These are phyloP conservation scores for Yponomeuta evonymella DNA, from an alignment of 2,888 invertebrate genomes.

Conservation along the genomic window DNA sequence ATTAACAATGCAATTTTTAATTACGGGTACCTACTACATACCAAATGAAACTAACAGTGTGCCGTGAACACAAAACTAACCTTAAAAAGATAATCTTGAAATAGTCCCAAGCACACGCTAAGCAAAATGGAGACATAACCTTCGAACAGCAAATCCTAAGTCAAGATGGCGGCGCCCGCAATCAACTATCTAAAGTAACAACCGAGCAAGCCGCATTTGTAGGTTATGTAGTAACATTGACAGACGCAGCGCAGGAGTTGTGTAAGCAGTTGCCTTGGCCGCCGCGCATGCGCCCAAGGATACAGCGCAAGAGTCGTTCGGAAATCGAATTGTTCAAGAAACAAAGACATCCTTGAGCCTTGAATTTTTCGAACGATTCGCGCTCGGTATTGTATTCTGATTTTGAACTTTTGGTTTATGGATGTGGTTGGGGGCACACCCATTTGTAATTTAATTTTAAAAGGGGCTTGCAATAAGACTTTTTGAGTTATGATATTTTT, in stretches of 20 bases:
- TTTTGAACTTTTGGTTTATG: slow-evolving; percentile 9
- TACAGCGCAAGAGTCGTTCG: slow-evolving; percentile 31
- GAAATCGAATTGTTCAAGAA: slow-evolving; percentile 7
- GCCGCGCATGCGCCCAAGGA: slow-evolving; percentile 43
- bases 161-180: slow-evolving; percentile 28
- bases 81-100: background rate
- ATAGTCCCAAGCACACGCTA: slow-evolving; percentile 1
- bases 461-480: background rate
- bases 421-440: background rate
- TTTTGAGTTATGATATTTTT: background rate
- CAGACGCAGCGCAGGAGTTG: slow-evolving; percentile 47
- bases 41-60: no score
- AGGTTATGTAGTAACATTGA: slow-evolving; percentile 68
- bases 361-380: slow-evolving; percentile 2
- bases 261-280: slow-evolving; percentile 57
- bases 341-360: slow-evolving; percentile 7
- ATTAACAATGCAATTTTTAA: no score
- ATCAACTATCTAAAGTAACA: slow-evolving; percentile 14
- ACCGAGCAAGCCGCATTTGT: slow-evolving; percentile 32
- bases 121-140: slow-evolving; percentile 14
- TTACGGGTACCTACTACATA: no score
- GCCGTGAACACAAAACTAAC: background rate
- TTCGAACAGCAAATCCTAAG: slow-evolving; percentile 21
- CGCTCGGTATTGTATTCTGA: slow-evolving; percentile 9
- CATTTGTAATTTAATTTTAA: background rate